Base-by-base conservation (phyloP, 2,888 invertebrate species). In the Choreutis nemorana region DNA sequence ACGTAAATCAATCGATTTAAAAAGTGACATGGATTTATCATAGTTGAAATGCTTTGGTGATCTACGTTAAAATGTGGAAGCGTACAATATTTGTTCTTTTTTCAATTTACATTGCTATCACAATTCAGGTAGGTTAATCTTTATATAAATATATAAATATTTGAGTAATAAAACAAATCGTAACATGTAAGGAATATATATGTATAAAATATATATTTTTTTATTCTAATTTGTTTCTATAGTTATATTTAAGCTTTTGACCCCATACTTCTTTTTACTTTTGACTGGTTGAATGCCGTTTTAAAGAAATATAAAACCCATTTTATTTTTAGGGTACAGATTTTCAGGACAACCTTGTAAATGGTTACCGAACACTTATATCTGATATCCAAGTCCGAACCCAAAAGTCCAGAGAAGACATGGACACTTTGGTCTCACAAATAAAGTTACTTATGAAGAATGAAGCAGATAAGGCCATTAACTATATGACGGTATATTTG, bases 401-500 rank as follows among this genome's bases (percentile, higher is more conserved):
- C 1, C 75, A 73, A 33, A 77, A 77, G 39, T 77, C 77, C 4
- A 46, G 73, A 8, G 78, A 78, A 37, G 78, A 78, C 35, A 78
- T 78, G 78, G 78, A 77, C 50, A 77, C 77, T 2, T 47, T 78
- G 7, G 71, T 78, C 23, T 78, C 78, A 3, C 78, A 78, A 45
- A 75, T 78, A 32, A 78, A 78, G 37, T 50, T 78, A 1, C 60
- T 78, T 13, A 78, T 78, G 78, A 78, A 78, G 36, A 78, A 78
- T 29, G 78, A 78, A 41, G 78, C 78, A 1, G 78, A 78, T 30
- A 78, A 78, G 38, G 75, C 78, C 2, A 77, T 77, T 13, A 78
- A 77, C 43, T 78, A 78, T 36, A 78, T 78, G 78, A 77, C 78
- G 2, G 70, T 78, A 3, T 78, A 78, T 37, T 55, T 78, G 28